Conservation (phyloP, 2,113 vertebrate genomes). For the Lasiurus borealis region DNA sequence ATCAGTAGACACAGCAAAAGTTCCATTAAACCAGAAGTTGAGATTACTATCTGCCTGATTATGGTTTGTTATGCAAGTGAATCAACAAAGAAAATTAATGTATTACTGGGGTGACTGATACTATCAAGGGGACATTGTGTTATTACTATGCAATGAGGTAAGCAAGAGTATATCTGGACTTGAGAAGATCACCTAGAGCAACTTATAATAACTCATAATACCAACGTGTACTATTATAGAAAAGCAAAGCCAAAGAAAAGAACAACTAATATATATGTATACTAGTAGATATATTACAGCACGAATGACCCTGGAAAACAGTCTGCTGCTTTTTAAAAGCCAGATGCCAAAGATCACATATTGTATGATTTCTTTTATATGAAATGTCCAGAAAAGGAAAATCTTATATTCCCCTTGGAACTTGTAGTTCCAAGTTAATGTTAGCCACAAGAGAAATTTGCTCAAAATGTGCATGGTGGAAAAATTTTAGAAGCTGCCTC, state of each 20-base stretch:
- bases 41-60: neutral
- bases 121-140: neutral
- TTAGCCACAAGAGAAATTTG: neutral
- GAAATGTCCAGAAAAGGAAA: neutral
- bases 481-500: neutral
- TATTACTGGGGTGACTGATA: neutral
- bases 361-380: neutral
- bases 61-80: neutral
- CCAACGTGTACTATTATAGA: neutral
- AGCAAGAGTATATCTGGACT: neutral
- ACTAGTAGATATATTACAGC: neutral
- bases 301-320: neutral
- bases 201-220: neutral
- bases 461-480: neutral
- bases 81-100: neutral
- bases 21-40: neutral
- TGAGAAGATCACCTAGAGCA: neutral
- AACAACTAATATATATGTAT: neutral
- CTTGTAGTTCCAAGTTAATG: neutral
- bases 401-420: neutral
- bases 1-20: neutral
- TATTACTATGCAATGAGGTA: neutral
- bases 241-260: neutral
- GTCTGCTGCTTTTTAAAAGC: neutral
- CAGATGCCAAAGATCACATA: neutral